phyloP scores from a whole-genome alignment of 1,140 invertebrate species.

The Drosophila willistoni region DNA sequence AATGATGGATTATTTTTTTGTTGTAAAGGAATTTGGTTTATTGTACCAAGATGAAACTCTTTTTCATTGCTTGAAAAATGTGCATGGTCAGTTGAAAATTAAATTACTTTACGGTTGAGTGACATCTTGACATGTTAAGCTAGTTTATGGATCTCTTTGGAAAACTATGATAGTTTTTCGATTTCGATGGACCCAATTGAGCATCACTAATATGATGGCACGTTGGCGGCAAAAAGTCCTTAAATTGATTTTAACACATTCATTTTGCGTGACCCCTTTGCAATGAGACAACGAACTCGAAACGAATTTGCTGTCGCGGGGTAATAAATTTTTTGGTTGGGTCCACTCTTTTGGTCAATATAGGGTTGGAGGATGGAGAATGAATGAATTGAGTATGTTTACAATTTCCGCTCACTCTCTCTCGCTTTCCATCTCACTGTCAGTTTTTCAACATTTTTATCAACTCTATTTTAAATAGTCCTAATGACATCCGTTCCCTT shows the following conservation, averaged over 20 bases:
- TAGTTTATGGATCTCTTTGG: not conserved
- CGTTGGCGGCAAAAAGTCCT: conserved; percentile 51
- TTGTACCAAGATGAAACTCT: too few species aligned
- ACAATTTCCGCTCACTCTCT: conserved; percentile 39
- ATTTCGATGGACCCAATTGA: conserved; percentile 65
- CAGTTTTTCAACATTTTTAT: conserved; percentile 19
- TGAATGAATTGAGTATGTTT: conserved; percentile 19
- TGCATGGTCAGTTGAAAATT: too few species aligned
- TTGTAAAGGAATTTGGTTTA: too few species aligned
- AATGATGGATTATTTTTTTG: too few species aligned
- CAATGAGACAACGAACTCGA: conserved; percentile 59
- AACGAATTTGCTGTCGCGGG: conserved; percentile 29
- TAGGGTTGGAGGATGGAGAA: not conserved
- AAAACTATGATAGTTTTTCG: conserved; percentile 1
- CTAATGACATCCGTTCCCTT: conserved; percentile 74
- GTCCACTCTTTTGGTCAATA: conserved; percentile 11
- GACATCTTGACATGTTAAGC: not conserved
- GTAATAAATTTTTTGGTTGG: conserved; percentile 46
- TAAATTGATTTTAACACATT: conserved; percentile 72
- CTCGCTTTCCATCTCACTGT: conserved; percentile 8
- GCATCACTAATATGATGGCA: conserved; percentile 59
- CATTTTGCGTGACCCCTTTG: conserved; percentile 68
- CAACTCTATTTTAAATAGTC: conserved; percentile 72
- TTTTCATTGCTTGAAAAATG: too few species aligned
- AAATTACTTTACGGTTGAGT: too few species aligned